Percentiles rank a stretch among this genome's conserved stretches.
These are phyloP conservation scores for Geodia barretti DNA, from an alignment of 37 sponge, comb jelly and placozoan genomes.

Conservation along the genomic window DNA sequence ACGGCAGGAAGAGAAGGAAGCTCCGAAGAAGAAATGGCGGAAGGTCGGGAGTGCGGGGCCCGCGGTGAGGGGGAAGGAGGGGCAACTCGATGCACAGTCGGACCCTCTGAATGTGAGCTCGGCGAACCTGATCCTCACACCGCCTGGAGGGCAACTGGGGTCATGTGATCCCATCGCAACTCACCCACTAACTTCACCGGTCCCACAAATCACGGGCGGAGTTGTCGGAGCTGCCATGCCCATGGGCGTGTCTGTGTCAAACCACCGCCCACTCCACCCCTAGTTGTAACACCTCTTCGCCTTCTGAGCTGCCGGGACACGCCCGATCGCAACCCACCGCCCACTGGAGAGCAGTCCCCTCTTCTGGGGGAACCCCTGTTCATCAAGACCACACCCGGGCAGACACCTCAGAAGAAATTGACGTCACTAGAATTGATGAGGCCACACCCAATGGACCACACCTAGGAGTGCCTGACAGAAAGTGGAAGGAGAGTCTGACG, in stretches of 20 bases:
- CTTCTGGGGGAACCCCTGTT: background rate
- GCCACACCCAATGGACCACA: background rate
- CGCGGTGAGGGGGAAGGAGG: background rate
- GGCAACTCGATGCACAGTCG: background rate
- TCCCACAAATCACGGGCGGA: no score
- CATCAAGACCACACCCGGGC: background rate
- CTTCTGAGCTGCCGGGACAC: background rate
- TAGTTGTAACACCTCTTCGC: background rate
- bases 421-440: background rate
- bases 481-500: no score
- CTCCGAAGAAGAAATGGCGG: constrained; percentile 33
- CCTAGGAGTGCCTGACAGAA: background rate
- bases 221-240: no score
- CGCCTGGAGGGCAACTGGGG: no score
- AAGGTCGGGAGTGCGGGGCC: constrained; percentile 52
- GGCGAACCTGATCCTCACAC: constrained; percentile 14
- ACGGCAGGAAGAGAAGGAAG: background rate
- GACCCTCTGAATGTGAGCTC: background rate
- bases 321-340: background rate
- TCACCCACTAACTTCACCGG: no score
- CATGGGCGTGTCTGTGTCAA: background rate
- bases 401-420: background rate
- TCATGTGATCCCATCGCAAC: no score
- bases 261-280: background rate
- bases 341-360: background rate